Conservation (phyloP, 2,888 invertebrate species). For the Galerucella nymphaeae region DNA sequence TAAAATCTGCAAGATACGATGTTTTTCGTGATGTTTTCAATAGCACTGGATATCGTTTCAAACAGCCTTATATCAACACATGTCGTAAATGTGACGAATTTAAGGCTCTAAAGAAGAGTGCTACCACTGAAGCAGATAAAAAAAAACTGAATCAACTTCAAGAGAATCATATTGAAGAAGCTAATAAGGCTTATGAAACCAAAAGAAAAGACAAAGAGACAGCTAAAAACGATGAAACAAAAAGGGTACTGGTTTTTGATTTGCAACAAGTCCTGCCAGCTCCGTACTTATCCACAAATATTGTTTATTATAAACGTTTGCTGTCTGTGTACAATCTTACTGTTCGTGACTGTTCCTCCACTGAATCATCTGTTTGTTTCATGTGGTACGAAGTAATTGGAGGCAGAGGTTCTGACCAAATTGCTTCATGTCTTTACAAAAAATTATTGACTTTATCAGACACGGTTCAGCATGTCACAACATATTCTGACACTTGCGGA, state of each 20-base stretch:
- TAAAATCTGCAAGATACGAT: too few relatives aligned
- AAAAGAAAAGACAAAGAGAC: too few relatives aligned
- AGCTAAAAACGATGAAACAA: too few relatives aligned
- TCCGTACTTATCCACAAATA: conserved; percentile 17
- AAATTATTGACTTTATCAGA: conserved; percentile 37
- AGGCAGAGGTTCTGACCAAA: conserved; percentile 23
- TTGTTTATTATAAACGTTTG: conserved; percentile 40
- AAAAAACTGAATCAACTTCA: too few relatives aligned
- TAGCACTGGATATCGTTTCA: too few relatives aligned
- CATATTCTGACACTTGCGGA: conserved; percentile 47
- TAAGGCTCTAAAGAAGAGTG: too few relatives aligned
- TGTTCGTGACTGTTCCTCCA: conserved; percentile 30
- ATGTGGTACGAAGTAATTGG: conserved; percentile 38
- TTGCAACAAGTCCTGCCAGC: conserved; percentile 34
- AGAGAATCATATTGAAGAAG: too few relatives aligned
- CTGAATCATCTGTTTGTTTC: conserved; percentile 12
- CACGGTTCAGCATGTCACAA: conserved; percentile 33
- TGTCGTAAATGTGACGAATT: too few relatives aligned
- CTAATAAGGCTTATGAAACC: too few relatives aligned
- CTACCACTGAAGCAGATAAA: too few relatives aligned
- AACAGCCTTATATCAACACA: too few relatives aligned
- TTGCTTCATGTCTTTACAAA: conserved; percentile 41
- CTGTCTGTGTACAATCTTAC: conserved; percentile 38
- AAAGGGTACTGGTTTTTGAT: conserved; percentile 6
- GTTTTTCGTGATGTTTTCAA: too few relatives aligned